A percentile compares a stretch with the other conserved stretches of the same genome.
phyloP scores from a whole-genome alignment of 2,888 invertebrate genomes.

The Dusona sp. region DNA sequence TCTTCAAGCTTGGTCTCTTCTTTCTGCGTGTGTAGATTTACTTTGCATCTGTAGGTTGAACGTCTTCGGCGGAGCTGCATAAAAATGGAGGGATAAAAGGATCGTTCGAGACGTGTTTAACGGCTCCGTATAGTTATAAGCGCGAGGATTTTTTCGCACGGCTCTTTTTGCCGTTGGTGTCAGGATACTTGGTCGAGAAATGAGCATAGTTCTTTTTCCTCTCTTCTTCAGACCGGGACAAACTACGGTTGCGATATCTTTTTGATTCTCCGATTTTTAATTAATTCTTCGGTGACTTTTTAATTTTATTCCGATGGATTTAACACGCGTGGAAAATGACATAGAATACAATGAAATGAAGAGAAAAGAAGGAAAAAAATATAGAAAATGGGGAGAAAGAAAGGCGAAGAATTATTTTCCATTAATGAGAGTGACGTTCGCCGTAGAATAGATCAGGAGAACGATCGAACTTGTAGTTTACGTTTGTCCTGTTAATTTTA shows the following conservation, averaged over 20 bases:
- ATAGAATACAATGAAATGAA: slow-evolving; percentile 5
- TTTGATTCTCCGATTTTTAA: slow-evolving; percentile 83
- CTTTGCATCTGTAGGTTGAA: slow-evolving; percentile 19
- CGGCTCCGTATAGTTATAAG: slow-evolving; percentile 82
- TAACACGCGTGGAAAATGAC: neutral
- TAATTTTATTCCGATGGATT: slow-evolving; percentile 28
- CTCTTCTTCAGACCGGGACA: slow-evolving; percentile 51
- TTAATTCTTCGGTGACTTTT: slow-evolving; percentile 80
- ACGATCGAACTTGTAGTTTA: slow-evolving; percentile 40
- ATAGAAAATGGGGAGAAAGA: neutral
- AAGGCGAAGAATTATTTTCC: slow-evolving; percentile 14
- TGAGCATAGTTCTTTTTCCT: slow-evolving; percentile 19
- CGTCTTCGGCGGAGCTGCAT: slow-evolving; percentile 22
- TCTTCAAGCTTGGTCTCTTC: slow-evolving; percentile 69
- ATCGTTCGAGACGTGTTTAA: slow-evolving; percentile 81
- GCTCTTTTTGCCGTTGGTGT: slow-evolving; percentile 54
- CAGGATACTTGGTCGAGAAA: slow-evolving; percentile 33
- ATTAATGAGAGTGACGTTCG: slow-evolving; percentile 57
- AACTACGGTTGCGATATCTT: slow-evolving; percentile 76
- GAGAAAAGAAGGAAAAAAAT: neutral
- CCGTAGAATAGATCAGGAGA: slow-evolving; percentile 37
- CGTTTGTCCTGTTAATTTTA: slow-evolving; percentile 79
- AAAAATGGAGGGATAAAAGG: slow-evolving; percentile 76
- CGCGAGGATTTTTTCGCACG: slow-evolving; percentile 71
- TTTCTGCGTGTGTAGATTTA: neutral